Evolutionary conservation across 64 coral and sea anemone genomes (phyloP).

Genomic region (Montipora efflorescens): DNA sequence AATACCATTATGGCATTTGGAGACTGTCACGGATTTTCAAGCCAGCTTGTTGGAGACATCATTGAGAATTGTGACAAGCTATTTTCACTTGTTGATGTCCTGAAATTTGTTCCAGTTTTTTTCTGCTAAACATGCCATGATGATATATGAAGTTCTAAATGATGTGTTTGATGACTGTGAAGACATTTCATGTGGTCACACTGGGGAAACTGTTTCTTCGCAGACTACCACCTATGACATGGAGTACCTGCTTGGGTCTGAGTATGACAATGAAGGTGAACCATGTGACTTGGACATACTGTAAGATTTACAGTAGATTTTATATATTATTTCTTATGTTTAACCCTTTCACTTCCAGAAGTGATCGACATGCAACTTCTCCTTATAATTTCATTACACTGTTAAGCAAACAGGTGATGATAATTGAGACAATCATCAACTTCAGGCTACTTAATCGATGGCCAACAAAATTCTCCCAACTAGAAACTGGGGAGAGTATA

Average conservation of each 20-base stretch:
- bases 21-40: constrained; percentile 30
- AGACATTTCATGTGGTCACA: background rate
- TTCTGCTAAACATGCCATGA: constrained; percentile 55
- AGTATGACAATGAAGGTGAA: constrained; percentile 1
- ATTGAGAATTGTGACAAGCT: constrained; percentile 44
- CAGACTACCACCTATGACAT: constrained; percentile 31
- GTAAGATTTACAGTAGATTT: constrained; percentile 2
- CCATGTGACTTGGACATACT: background rate
- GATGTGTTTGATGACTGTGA: constrained; percentile 62
- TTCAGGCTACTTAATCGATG: background rate
- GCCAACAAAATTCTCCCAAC: background rate
- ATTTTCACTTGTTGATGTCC: constrained; percentile 37
- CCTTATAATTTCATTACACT: background rate
- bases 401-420: background rate
- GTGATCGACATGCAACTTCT: background rate
- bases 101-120: constrained; percentile 54
- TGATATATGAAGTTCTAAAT: constrained; percentile 52
- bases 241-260: constrained; percentile 8
- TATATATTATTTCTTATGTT: background rate
- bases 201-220: constrained; percentile 10
- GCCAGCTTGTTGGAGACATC: constrained; percentile 25
- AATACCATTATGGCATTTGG: constrained; percentile 17
- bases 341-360: background rate
- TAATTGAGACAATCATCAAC: background rate
- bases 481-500: background rate